Conservation (phyloP, 2,888 invertebrate species). For the Pseudeuparius sepicola region DNA sequence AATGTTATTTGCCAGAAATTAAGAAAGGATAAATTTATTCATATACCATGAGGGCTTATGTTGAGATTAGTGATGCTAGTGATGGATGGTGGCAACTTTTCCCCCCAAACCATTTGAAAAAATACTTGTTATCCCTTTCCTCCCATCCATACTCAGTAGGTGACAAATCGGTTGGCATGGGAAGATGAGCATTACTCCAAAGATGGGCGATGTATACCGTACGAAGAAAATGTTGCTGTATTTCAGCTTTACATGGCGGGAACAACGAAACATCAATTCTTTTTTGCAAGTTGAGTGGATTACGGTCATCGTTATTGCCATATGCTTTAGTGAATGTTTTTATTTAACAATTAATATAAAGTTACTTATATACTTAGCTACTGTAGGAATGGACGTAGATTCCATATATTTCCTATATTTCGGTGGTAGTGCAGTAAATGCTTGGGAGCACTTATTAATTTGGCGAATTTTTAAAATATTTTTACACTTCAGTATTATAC, state of each 20-base stretch:
- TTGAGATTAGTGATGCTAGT: conserved; percentile 9
- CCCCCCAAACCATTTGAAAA: conserved; percentile 16
- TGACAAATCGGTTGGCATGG: conserved; percentile 12
- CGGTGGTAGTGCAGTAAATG: too few species aligned
- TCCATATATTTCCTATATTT: too few species aligned
- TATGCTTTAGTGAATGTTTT: conserved; percentile 19
- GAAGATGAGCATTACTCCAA: conserved; percentile 16
- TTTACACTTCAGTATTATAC: too few species aligned
- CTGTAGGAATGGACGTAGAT: too few species aligned
- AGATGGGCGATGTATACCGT: conserved; percentile 16
- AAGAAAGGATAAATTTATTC: too few species aligned
- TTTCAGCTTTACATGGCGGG: conserved; percentile 15
- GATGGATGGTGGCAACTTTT: conserved; percentile 12
- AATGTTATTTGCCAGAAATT: too few species aligned
- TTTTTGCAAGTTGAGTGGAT: conserved; percentile 18
- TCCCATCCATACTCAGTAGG: conserved; percentile 15
- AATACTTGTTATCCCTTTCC: conserved; percentile 12
- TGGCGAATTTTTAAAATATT: too few species aligned
- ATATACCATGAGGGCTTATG: too few species aligned
- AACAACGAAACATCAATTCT: conserved; percentile 19
- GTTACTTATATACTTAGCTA: too few species aligned
- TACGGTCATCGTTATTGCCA: conserved; percentile 12
- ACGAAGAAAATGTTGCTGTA: conserved; percentile 14
- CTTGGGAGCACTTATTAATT: too few species aligned
- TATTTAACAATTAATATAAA: too few species aligned